phyloP scores from a whole-genome alignment of 2,113 vertebrate genomes.

The Blennius ocellaris region DNA sequence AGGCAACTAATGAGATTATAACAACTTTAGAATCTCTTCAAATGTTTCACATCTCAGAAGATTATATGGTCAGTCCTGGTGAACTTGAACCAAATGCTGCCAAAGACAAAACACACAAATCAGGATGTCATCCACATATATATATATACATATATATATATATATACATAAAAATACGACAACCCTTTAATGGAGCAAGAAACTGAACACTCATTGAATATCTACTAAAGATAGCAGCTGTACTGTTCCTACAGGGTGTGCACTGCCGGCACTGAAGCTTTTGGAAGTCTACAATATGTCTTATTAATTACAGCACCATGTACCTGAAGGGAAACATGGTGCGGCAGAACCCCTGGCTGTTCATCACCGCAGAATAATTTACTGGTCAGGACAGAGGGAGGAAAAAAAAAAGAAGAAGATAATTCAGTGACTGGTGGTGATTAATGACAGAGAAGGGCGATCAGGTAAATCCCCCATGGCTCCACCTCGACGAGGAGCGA shows the following conservation, averaged over 20 bases:
- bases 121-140: background rate
- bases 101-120: background rate
- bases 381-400: constrained; percentile 3
- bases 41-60: no score
- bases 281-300: background rate
- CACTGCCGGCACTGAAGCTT: constrained; percentile 6
- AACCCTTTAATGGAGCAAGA: background rate
- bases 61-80: no score
- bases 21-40: no score
- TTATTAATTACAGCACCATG: background rate
- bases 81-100: background rate
- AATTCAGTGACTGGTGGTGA: constrained; percentile 2
- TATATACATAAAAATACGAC: no score
- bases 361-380: background rate
- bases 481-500: background rate
- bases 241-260: no score
- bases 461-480: constrained; percentile 3
- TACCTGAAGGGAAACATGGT: background rate
- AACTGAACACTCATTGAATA: background rate
- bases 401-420: background rate
- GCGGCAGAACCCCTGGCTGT: background rate
- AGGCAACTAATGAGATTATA: background rate
- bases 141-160: background rate
- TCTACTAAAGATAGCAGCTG: background rate
- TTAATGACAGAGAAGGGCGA: constrained; percentile 3